These are phyloP conservation scores for Myotis myotis DNA, from an alignment of 2,797 vertebrate species.

Conservation along the genomic window DNA sequence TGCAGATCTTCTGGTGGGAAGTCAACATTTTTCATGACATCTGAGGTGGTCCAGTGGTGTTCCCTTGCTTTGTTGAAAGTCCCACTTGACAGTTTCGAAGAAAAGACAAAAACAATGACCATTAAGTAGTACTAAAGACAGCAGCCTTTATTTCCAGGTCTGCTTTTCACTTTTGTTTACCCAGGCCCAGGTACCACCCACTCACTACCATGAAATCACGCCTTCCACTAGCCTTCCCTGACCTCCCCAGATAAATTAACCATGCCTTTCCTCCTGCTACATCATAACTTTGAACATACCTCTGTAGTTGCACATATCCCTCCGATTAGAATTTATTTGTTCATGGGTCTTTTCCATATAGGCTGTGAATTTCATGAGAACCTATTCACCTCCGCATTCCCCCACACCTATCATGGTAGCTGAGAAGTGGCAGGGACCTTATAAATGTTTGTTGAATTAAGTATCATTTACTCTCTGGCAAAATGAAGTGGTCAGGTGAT, in stretches of 20 bases:
- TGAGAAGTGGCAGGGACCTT: not conserved
- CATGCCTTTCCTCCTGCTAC: not conserved
- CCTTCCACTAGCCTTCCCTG: not conserved
- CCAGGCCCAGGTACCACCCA: not conserved
- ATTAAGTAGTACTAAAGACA: not conserved
- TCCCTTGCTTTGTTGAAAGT: constrained; percentile 2
- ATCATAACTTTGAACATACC: not conserved
- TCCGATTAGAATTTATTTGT: not conserved
- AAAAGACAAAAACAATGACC: not conserved
- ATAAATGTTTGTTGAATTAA: constrained; percentile 13
- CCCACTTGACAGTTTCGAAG: not conserved
- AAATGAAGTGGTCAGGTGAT: not conserved
- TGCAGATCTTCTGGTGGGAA: not conserved
- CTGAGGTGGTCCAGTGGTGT: not conserved
- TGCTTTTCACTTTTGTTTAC: not conserved
- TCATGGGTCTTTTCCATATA: not conserved
- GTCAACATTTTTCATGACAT: not conserved
- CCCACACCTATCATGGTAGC: not conserved
- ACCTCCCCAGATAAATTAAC: not conserved
- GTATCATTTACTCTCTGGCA: not conserved
- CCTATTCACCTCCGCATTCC: not conserved
- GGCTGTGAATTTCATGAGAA: constrained; percentile 16
- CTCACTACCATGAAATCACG: not conserved
- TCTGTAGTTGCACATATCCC: not conserved
- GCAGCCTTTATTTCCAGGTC: not conserved